Percentiles rank a stretch among this genome's conserved stretches.
Conservation (phyloP, 2,888 invertebrate genomes). For the Melinaea menophilus region DNA sequence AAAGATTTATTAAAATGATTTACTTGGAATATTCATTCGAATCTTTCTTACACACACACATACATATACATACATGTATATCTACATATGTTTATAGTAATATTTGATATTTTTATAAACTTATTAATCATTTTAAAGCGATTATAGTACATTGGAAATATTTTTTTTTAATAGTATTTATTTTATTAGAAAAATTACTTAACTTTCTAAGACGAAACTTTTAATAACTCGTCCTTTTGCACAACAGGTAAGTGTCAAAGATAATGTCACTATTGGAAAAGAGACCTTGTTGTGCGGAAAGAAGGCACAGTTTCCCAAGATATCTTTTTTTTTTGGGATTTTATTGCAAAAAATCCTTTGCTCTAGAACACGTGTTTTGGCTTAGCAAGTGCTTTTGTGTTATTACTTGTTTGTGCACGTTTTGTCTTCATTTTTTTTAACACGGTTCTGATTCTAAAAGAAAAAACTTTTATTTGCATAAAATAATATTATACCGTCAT, state of each 20-base stretch:
- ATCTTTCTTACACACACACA: no score
- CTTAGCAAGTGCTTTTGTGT: slow-evolving; percentile 21
- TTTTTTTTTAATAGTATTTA: no score
- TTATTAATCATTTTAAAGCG: no score
- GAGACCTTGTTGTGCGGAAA: neutral
- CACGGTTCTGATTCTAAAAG: neutral
- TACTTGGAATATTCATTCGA: neutral
- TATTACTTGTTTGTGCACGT: slow-evolving; percentile 12
- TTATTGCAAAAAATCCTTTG: slow-evolving; percentile 19
- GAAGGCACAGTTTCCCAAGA: neutral
- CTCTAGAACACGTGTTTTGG: slow-evolving; percentile 20
- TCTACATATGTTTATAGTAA: no score
- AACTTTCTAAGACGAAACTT: neutral
- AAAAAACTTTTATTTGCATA: neutral
- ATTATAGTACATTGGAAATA: no score
- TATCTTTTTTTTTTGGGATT: neutral
- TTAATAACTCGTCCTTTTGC: slow-evolving; percentile 27
- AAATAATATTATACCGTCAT: no score
- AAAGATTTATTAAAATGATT: neutral
- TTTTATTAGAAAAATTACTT: no score
- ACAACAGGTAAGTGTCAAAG: slow-evolving; percentile 31
- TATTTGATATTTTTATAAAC: no score
- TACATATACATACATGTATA: no score
- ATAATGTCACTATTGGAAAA: neutral
- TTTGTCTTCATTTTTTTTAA: neutral